phyloP scores from a whole-genome alignment of 2,113 vertebrate genomes.

The Campylorhamphus procurvoides region DNA sequence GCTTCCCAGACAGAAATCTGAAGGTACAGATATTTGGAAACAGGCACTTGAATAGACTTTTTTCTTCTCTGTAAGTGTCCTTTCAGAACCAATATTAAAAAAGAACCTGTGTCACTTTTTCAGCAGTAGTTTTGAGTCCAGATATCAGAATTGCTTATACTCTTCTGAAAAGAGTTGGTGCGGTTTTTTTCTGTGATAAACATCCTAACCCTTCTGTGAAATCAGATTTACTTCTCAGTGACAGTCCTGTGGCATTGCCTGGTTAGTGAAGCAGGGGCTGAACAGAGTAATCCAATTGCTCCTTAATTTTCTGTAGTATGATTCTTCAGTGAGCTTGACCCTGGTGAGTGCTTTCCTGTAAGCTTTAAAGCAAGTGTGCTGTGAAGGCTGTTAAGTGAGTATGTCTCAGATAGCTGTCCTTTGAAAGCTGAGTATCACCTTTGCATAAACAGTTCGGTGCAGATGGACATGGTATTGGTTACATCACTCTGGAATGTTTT shows the following conservation, averaged over 20 bases:
- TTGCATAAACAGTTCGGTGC: constrained; percentile 12
- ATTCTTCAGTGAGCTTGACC: neutral
- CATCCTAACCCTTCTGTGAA: neutral
- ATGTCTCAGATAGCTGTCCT: neutral
- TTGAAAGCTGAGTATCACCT: constrained; percentile 48
- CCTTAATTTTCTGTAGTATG: neutral
- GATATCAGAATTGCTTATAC: neutral
- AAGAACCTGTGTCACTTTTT: neutral
- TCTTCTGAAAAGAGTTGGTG: neutral
- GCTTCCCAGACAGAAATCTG: neutral
- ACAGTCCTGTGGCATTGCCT: neutral
- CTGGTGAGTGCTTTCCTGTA: neutral
- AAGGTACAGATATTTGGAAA: neutral
- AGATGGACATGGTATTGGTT: constrained; percentile 50
- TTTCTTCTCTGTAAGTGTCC: neutral
- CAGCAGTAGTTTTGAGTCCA: neutral
- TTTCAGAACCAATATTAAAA: neutral
- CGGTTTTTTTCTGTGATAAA: neutral
- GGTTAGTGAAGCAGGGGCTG: neutral
- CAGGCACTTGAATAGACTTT: neutral
- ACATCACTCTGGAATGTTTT: constrained; percentile 67
- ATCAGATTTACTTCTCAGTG: neutral
- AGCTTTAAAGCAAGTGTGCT: neutral
- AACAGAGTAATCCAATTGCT: neutral
- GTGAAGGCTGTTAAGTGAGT: neutral